Percentiles rank a stretch among this genome's conserved stretches.
Conservation (phyloP, 2,888 invertebrate species). For the Physocephala rufipes region DNA sequence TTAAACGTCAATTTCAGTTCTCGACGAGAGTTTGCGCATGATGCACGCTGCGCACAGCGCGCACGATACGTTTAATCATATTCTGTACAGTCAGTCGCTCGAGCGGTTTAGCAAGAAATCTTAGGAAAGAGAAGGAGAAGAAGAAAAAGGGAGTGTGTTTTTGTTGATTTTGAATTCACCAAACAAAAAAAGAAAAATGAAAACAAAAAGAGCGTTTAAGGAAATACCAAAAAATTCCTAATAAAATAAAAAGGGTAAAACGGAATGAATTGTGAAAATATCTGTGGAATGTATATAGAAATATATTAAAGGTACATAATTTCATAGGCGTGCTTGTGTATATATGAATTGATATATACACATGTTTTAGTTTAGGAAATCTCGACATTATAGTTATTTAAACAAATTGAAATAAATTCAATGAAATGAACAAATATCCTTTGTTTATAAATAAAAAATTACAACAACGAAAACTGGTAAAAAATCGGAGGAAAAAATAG, state of each 20-base stretch:
- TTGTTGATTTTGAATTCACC: background rate
- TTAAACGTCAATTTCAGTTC: constrained; percentile 62
- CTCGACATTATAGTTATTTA: too few relatives aligned
- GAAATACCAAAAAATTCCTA: background rate
- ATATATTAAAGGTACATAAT: too few relatives aligned
- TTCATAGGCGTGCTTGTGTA: too few relatives aligned
- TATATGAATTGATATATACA: too few relatives aligned
- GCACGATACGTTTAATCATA: constrained; percentile 47
- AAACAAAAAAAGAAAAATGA: too few relatives aligned
- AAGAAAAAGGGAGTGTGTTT: constrained; percentile 4
- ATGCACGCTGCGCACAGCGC: constrained; percentile 59
- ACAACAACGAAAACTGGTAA: background rate
- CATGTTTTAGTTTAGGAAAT: too few relatives aligned
- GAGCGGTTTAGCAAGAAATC: background rate
- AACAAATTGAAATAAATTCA: too few relatives aligned
- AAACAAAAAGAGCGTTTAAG: background rate
- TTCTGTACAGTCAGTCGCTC: background rate
- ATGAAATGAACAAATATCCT: too few relatives aligned
- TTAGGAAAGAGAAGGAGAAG: background rate
- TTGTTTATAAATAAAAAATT: too few relatives aligned
- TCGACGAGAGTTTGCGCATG: constrained; percentile 61
- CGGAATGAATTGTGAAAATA: background rate
- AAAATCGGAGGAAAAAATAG: background rate
- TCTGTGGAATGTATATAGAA: too few relatives aligned
- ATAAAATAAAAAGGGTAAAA: background rate